Conservation (phyloP, 1,140 invertebrate genomes). For the Euschistus heros region DNA sequence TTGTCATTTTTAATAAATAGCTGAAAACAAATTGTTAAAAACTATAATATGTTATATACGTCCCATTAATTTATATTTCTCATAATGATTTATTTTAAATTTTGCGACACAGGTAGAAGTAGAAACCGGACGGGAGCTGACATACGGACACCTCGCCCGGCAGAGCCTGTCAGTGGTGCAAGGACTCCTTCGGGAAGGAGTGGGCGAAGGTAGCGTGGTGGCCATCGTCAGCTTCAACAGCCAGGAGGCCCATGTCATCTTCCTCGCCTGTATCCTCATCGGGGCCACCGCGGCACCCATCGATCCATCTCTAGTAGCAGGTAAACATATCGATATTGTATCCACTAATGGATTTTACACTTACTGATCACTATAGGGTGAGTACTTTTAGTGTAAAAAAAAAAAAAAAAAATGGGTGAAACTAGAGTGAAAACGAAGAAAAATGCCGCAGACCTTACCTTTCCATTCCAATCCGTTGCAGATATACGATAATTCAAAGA, state of each 20-base stretch:
- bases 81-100: no score
- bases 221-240: conserved; percentile 22
- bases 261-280: conserved; percentile 23
- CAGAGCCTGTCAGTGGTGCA: conserved; percentile 24
- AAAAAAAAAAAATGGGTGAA: no score
- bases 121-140: conserved; percentile 25
- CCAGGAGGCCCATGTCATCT: conserved; percentile 23
- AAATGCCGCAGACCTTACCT: no score
- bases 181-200: conserved; percentile 19
- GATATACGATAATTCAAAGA: no score
- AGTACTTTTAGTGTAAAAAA: no score
- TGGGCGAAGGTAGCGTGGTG: conserved; percentile 8
- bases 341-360: neutral
- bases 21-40: no score
- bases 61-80: no score
- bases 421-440: no score
- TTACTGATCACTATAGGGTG: neutral
- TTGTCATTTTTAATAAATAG: no score
- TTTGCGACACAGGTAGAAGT: conserved; percentile 22
- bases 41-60: no score
- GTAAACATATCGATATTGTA: no score
- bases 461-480: no score
- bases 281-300: conserved; percentile 20
- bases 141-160: conserved; percentile 22
- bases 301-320: conserved; percentile 23